Base-by-base conservation (phyloP, 2,888 invertebrate genomes). In the Drosophila anomelani region DNA sequence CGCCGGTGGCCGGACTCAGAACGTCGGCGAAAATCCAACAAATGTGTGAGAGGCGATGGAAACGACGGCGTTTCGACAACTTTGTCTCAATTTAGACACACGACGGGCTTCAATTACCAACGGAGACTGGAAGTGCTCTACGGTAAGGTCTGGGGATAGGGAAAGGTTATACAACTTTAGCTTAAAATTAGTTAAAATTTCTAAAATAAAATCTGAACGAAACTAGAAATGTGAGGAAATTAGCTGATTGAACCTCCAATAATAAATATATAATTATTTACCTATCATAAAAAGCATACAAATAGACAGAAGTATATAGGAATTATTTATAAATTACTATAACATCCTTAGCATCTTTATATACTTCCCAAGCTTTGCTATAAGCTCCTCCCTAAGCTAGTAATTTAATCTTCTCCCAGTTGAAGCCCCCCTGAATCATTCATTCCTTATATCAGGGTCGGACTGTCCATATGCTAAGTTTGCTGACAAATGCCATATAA, bases 401-500 rank as follows among this genome's bases (percentile, higher is more conserved):
- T 23, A 66, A 46, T 39, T 66, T n/a, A 38, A 64, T 51, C 38
- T 39, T 3, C 8, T 12, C 7, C 1, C 26, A 6, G 9, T 17
- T 12, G 36, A 23, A 29, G 12, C 55, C 5, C 43, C n/a, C 36
- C 23, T 29, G 41, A 49, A 36, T 47, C 41, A 71, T 43, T 47
- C 36, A 71, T 47, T 54, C 29, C 41, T 41, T 23, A 54, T 47
- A 46, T 55, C 47, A 71, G 72, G 61, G 72, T 54, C 54, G 55
- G 13, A 46, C 63, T 73, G 60, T 60, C 68, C 68, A 46, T 60
- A 60, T 58, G 53, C 55, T 51, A 49, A 64, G 44, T 41, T 73
- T 57, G 59, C 74, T 75, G 75, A 75, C 88, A 87, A 83, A 82
- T 82, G 82, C 86, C 78, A 59, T 77, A 81, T 81, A 83, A 83